Base-by-base conservation (phyloP, 2,888 invertebrate genomes). In the Noctuana brunneofusca region DNA sequence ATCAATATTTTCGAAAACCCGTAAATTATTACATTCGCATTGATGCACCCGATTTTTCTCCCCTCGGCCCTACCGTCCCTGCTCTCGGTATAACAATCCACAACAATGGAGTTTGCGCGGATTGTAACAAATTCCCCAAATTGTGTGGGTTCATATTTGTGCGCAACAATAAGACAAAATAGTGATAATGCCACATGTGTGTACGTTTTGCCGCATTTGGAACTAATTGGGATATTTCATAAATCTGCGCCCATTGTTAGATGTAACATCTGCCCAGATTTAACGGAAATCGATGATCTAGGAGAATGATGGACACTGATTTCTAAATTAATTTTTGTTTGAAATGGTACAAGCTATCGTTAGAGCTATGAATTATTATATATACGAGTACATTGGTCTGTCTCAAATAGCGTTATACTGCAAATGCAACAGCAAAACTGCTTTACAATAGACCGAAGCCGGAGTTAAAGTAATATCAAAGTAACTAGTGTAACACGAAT, bases 121-220 rank as follows among this genome's bases (percentile, higher is more conserved):
- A 90, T 91, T 90, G 89, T 88, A 87, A 83, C 87, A 83, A 87
- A 89, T 87, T 88, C 88, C 86, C 88, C 77, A 87, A 89, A 90
- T 87, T 85, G 85, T 90, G 87, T 87, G 87, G 89, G 86, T 89
- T 86, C 86, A 89, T 89, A 89, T 86, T 87, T 84, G 79, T 75
- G 76, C 72, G 70, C 73, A 87, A 91, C 89, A 90, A 90, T 89
- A 86, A 87, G 86, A 87, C 87, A 85, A 87, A 87, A 86, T 87
- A 85, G 83, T 84, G 85, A 86, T 86, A 88, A 84, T 87, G 88
- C 86, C 89, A 77, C 88, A 89, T 90, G 89, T 87, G 89, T 77
- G 79, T 81, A 80, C 77, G 81, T 85, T 85, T 84, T 84, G 84
- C 82, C 83, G 84, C 86, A 80, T 87, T 90, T 83, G 88, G 86